Evolutionary conservation across 53 echinoderm and acorn worm species (phyloP).

Genomic region (Henricia sp.): DNA sequence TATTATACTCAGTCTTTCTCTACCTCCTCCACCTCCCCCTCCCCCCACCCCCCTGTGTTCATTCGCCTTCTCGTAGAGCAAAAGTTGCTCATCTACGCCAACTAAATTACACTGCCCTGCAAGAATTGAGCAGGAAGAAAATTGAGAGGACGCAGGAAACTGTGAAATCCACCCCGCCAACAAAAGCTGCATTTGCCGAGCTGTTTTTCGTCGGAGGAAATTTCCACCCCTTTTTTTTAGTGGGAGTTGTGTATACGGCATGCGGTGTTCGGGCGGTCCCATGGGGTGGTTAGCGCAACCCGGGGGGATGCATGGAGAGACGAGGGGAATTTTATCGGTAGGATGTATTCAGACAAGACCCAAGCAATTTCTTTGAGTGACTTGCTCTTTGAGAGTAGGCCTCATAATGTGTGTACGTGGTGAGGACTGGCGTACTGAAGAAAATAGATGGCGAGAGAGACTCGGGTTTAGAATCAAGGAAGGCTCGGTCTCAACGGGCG

Average conservation of each 20-base stretch:
- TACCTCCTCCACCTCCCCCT: neutral
- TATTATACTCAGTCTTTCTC: constrained; percentile 6
- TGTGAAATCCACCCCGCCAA: constrained; percentile 47
- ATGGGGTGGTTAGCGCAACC: neutral
- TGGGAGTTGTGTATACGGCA: constrained; percentile 20
- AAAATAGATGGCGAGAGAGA: too few species aligned
- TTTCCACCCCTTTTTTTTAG: constrained; percentile 4
- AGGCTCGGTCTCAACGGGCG: constrained; percentile 29
- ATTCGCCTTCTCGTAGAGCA: constrained; percentile 1
- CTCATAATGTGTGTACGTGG: too few species aligned
- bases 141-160: constrained; percentile 14
- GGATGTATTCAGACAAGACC: constrained; percentile 33
- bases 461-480: constrained; percentile 28
- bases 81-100: constrained; percentile 26
- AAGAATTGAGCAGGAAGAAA: neutral
- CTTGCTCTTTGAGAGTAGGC: constrained; percentile 15
- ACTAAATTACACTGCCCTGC: neutral
- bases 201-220: constrained; percentile 32
- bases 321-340: constrained; percentile 28
- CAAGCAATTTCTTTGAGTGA: constrained; percentile 63
- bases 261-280: constrained; percentile 9
- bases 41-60: neutral
- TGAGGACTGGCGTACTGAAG: too few species aligned
- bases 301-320: neutral
- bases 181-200: constrained; percentile 55